phyloP scores from a whole-genome alignment of 2,888 invertebrate genomes.

The Drosophila cognata region DNA sequence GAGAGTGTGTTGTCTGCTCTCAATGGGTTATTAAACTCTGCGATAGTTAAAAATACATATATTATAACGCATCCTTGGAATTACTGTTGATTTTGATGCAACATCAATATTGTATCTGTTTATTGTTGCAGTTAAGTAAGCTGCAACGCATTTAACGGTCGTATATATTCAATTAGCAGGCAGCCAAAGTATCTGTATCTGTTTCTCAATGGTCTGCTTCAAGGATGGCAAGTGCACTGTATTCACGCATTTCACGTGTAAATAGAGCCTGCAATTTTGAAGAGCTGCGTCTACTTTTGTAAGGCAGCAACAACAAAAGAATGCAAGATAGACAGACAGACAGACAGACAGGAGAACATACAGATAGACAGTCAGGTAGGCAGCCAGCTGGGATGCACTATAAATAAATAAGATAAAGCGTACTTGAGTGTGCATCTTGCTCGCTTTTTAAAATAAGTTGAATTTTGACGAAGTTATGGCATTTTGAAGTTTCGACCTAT shows the following conservation, averaged over 20 bases:
- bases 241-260: constrained; percentile 57
- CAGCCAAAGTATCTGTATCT: background rate
- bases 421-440: constrained; percentile 47
- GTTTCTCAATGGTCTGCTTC: constrained; percentile 21
- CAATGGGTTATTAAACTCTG: background rate
- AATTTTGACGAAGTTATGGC: too few relatives aligned
- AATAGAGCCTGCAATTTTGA: constrained; percentile 37
- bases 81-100: background rate
- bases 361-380: background rate
- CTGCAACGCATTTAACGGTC: constrained; percentile 61
- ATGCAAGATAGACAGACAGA: constrained; percentile 23
- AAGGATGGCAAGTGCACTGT: constrained; percentile 42
- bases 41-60: background rate
- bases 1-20: constrained; percentile 11
- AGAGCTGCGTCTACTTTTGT: constrained; percentile 52
- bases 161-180: constrained; percentile 57
- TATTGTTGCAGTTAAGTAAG: background rate
- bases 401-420: constrained; percentile 80
- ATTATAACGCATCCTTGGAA: background rate
- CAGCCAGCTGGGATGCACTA: constrained; percentile 42
- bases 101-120: background rate
- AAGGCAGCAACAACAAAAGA: constrained; percentile 40
- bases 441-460: too few relatives aligned
- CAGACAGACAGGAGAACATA: constrained; percentile 15
- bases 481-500: too few relatives aligned